Evolutionary conservation across 2,888 invertebrate genomes (phyloP), one percentile per base, ranked within the genome.

Genomic region (Linnaemya vulpina): DNA sequence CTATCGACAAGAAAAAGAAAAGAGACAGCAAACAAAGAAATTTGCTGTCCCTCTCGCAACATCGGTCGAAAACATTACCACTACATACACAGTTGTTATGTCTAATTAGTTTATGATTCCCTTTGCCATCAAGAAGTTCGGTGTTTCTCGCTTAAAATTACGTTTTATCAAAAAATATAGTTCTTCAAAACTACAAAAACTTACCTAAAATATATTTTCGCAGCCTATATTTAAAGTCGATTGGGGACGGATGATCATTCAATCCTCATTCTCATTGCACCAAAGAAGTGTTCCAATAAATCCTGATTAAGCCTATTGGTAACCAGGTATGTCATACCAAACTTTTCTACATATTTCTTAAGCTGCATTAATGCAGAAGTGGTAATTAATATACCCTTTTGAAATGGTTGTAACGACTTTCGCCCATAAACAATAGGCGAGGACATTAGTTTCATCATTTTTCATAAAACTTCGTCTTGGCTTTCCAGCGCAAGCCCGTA

Each of bases 271-370:
- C 35, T 35, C 15, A 58, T 58, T 35, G 35, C 35, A 1, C 58
- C 58, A 35, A 58, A 58, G 9, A 58, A 58, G 13, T 58, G 58
- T 7, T 58, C 58, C 15, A 58, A n/a, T 10, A 58, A 15, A 60
- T 60, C 35, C 11, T 60, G 35, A 20, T 55, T 25, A 10, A 60
- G 35, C n/a, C 60, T 38, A n/a, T 10, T 62, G 1, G 60, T 38
- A 1, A 38, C 35, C 3, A 62, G 0, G 20, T 62, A 62, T 15
- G 10, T 62, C 60, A 38, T 62, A 17, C 38, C n/a, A n/a, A n/a
- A 60, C n/a, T n/a, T 35, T 38, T 38, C 38, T 9, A 38, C 38
- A 8, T 38, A 38, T 38, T 38, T 38, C 1, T 1, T 10, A 35
- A 55, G 55, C 25, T 10, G 9, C 8, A 13, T 25, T 25, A 55